Evolutionary conservation across 2,113 vertebrate genomes (phyloP).

Genomic region (Coregonus clupeaformis): DNA sequence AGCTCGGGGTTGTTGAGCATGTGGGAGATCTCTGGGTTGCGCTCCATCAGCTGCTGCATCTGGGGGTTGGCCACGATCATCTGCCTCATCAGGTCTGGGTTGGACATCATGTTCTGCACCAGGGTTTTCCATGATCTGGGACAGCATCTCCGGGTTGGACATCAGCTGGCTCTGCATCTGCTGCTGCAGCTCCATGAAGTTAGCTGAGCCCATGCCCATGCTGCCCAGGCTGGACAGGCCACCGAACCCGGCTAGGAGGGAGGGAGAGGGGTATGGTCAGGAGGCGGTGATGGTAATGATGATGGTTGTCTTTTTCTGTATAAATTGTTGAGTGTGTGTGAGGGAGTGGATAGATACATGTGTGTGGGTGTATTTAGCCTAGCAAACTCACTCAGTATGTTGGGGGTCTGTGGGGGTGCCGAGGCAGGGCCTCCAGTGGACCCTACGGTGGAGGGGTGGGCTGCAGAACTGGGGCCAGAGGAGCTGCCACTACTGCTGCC

Average conservation of each 20-base stretch:
- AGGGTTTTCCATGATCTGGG: slow-evolving; percentile 99
- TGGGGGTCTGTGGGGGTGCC: slow-evolving; percentile 72
- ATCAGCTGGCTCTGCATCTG: slow-evolving; percentile 99
- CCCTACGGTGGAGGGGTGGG: slow-evolving; percentile 60
- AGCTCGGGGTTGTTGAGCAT: slow-evolving; percentile 99
- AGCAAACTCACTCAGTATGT: slow-evolving; percentile 84
- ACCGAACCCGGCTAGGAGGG: slow-evolving; percentile 86
- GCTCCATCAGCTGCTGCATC: slow-evolving; percentile 99
- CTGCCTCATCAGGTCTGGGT: slow-evolving; percentile 95
- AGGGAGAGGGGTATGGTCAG: neutral
- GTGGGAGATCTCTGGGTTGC: slow-evolving; percentile 97
- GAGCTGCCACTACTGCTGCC: slow-evolving; percentile 46
- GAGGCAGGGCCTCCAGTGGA: slow-evolving; percentile 55
- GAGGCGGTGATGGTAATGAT: neutral
- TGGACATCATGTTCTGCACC: slow-evolving; percentile 99
- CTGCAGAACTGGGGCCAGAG: slow-evolving; percentile 61
- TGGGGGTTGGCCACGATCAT: slow-evolving; percentile 99
- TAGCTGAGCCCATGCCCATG: slow-evolving; percentile 93
- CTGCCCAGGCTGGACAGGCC: slow-evolving; percentile 87
- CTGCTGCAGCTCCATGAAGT: slow-evolving; percentile 99
- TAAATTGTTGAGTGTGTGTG: neutral
- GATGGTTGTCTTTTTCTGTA: neutral
- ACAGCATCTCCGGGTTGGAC: slow-evolving; percentile 98
- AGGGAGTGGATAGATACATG: neutral
- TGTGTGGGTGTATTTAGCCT: neutral